phyloP scores from a whole-genome alignment of 2,113 vertebrate species.

The Charadrius vociferus region DNA sequence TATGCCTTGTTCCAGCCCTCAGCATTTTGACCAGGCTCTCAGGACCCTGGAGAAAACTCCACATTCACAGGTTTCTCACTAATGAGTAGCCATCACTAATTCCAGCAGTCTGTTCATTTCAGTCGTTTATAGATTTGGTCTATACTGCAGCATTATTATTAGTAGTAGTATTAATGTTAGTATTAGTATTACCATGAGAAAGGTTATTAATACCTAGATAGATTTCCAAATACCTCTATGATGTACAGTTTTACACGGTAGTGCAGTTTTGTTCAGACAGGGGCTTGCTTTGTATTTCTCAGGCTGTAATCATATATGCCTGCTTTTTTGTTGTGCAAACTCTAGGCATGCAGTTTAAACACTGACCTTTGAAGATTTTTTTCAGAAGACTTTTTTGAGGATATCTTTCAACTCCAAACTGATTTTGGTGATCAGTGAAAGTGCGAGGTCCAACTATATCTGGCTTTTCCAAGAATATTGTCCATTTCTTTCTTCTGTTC shows the following conservation, averaged over 20 bases:
- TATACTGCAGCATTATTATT: not conserved
- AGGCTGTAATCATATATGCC: not conserved
- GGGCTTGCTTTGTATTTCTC: not conserved
- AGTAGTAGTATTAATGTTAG: not conserved
- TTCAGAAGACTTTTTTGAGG: not conserved
- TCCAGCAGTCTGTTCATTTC: not conserved
- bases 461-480: not conserved
- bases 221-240: not conserved
- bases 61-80: not conserved
- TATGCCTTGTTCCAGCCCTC: not conserved
- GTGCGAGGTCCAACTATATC: not conserved
- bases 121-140: not conserved
- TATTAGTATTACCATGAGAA: not conserved
- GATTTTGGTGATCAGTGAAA: not conserved
- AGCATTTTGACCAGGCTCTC: not conserved
- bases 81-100: not conserved
- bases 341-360: not conserved
- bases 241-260: not conserved
- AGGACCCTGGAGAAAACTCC: not conserved
- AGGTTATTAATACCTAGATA: not conserved
- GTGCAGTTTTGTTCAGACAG: not conserved
- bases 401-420: not conserved
- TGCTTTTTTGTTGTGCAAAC: not conserved
- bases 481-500: not conserved
- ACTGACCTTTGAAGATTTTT: not conserved